Evolutionary conservation across 2,113 vertebrate species (phyloP).

Genomic region (Ornithorhynchus anatinus): DNA sequence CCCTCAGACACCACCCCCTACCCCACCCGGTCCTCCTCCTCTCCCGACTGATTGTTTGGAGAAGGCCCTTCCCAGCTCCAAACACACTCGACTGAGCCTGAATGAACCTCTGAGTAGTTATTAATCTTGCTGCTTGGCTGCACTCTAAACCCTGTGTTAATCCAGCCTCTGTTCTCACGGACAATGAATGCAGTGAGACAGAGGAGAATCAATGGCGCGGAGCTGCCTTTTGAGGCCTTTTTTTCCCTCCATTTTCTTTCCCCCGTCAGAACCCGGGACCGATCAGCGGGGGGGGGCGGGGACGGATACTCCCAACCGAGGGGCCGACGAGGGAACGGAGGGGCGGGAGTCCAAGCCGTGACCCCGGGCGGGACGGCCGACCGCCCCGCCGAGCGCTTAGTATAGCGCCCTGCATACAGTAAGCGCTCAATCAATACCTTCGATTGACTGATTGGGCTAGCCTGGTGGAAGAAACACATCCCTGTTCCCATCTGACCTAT

Average conservation of each 20-base stretch:
- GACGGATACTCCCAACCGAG: slow-evolving; percentile 26
- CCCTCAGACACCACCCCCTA: neutral
- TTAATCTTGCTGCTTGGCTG: slow-evolving; percentile 62
- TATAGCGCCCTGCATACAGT: too few relatives aligned
- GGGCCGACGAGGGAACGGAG: slow-evolving; percentile 20
- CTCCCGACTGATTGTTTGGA: slow-evolving; percentile 26
- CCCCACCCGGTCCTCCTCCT: neutral
- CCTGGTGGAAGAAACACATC: too few relatives aligned
- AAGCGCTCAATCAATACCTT: too few relatives aligned
- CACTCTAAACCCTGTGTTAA: slow-evolving; percentile 60
- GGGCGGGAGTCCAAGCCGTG: slow-evolving; percentile 28
- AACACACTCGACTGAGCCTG: slow-evolving; percentile 47
- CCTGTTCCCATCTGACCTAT: too few relatives aligned
- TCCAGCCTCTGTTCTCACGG: slow-evolving; percentile 61
- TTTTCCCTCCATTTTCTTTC: neutral
- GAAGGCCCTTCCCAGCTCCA: slow-evolving; percentile 41
- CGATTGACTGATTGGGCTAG: too few relatives aligned
- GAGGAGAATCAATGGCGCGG: slow-evolving; percentile 54
- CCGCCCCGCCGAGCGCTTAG: slow-evolving; percentile 39
- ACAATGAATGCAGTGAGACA: slow-evolving; percentile 65
- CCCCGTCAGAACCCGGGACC: slow-evolving; percentile 17
- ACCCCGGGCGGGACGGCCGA: slow-evolving; percentile 22
- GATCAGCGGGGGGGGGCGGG: slow-evolving; percentile 38
- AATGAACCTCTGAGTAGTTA: slow-evolving; percentile 61
- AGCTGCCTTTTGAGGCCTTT: slow-evolving; percentile 58